phyloP scores from a whole-genome alignment of 2,888 invertebrate genomes.

The Rhodophaea formosa region DNA sequence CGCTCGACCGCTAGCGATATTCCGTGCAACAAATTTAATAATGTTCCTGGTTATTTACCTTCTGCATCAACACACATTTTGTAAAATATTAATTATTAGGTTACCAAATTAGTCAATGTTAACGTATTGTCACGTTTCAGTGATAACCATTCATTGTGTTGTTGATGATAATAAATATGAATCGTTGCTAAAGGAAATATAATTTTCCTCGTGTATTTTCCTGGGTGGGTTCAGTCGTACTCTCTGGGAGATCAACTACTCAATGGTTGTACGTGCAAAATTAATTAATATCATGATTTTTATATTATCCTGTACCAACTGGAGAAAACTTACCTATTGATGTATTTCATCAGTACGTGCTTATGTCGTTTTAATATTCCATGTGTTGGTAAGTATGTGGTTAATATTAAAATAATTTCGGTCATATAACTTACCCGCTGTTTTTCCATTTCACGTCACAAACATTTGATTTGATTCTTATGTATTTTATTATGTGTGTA shows the following conservation, averaged over 20 bases:
- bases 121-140: neutral
- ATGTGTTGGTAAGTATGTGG: neutral
- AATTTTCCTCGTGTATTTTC: neutral
- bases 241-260: no score
- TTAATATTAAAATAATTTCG: neutral
- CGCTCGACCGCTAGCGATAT: no score
- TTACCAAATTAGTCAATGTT: neutral
- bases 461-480: neutral
- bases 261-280: no score
- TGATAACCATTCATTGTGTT: neutral
- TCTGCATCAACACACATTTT: neutral
- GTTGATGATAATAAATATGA: neutral
- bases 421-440: neutral
- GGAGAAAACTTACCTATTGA: no score
- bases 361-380: no score
- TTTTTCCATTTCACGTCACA: neutral
- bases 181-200: neutral
- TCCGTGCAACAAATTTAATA: no score
- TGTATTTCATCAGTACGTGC: no score
- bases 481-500: no score
- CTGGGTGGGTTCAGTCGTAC: no score
- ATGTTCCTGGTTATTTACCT: no score
- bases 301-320: no score
- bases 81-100: neutral
- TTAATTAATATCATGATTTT: no score